Evolutionary conservation across 2,113 vertebrate genomes (phyloP).

Genomic region (Bos indicus): DNA sequence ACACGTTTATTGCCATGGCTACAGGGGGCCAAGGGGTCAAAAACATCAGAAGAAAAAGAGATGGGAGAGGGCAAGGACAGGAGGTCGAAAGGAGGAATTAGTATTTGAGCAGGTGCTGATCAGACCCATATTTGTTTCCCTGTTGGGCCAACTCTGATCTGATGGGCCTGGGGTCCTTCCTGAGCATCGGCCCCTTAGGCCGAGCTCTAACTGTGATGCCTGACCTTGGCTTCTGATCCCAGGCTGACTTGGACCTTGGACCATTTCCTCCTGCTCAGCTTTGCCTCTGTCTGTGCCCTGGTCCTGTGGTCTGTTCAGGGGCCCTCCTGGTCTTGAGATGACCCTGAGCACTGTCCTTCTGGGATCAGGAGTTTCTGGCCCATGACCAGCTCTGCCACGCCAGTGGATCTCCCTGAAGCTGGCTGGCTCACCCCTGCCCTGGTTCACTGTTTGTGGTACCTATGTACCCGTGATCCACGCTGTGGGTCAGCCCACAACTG

Average conservation of each 20-base stretch:
- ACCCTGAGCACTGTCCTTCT: background rate
- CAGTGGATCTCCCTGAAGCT: rapidly evolving
- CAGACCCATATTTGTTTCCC: background rate
- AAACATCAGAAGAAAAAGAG: background rate
- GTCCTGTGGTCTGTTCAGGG: background rate
- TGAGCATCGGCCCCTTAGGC: too few species aligned
- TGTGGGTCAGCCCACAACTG: background rate
- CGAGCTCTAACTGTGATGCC: rapidly evolving
- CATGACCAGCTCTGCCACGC: background rate
- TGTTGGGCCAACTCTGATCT: background rate
- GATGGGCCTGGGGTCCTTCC: background rate
- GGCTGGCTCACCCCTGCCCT: background rate
- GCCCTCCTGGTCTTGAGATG: rapidly evolving
- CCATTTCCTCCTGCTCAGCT: background rate
- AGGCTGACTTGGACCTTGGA: background rate
- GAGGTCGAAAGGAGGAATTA: rapidly evolving
- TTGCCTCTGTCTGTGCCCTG: background rate
- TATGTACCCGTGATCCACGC: rapidly evolving
- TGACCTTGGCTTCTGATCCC: background rate
- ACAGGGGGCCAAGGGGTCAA: background rate
- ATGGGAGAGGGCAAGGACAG: rapidly evolving
- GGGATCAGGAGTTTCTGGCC: background rate
- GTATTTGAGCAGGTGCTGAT: background rate
- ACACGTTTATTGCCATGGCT: background rate
- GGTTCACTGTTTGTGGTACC: background rate